Conservation (phyloP, 2,888 invertebrate species). For the Electrophaes corylata region DNA sequence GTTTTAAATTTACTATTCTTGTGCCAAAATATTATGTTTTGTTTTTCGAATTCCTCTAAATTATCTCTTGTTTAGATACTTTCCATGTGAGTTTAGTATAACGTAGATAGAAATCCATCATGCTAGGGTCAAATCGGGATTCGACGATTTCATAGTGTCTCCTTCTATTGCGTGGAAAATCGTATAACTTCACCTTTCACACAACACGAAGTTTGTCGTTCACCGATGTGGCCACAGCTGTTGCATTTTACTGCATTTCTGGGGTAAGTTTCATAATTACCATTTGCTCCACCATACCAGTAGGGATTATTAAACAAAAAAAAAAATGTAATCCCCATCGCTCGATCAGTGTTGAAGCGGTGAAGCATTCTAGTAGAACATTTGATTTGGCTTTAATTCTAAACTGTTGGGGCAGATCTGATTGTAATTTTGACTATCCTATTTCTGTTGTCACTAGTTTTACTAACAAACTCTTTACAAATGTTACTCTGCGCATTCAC, state of each 20-base stretch:
- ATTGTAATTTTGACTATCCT: not conserved
- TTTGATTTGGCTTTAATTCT: not conserved
- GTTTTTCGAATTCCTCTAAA: not conserved
- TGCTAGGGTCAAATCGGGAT: not conserved
- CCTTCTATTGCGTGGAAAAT: not conserved
- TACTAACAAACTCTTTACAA: not conserved
- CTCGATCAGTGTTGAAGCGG: no score
- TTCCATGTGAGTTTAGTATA: not conserved
- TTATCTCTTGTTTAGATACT: slow-evolving; percentile 1
- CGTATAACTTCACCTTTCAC: not conserved
- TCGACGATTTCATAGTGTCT: not conserved
- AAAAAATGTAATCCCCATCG: no score
- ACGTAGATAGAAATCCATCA: not conserved
- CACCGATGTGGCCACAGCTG: not conserved
- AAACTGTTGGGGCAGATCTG: not conserved
- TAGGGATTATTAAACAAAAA: no score
- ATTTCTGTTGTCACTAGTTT: not conserved
- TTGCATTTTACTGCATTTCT: slow-evolving; percentile 13
- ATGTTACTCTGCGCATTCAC: slow-evolving; percentile 21
- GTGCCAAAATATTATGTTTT: not conserved
- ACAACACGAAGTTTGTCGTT: not conserved
- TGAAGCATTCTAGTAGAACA: no score
- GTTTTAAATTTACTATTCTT: not conserved
- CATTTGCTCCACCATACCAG: no score
- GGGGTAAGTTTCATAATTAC: not conserved